Evolutionary conservation across 37 sponge, comb jelly and placozoan genomes (phyloP).

Genomic region (Halisarca cf. caerulea): DNA sequence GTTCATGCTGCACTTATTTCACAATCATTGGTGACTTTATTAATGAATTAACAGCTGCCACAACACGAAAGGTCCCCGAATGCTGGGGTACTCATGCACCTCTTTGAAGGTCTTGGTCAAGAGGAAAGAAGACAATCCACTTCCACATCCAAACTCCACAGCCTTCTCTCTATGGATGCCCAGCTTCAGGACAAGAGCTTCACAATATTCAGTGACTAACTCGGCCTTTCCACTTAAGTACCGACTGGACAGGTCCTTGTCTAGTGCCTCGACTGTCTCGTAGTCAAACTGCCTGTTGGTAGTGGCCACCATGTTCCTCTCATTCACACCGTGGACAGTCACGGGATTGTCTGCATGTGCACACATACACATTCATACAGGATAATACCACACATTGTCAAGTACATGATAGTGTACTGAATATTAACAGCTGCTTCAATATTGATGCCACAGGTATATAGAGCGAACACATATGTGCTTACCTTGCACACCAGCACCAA

Average conservation of each 20-base stretch:
- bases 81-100: no score
- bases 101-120: constrained; percentile 53
- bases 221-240: background rate
- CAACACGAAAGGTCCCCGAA: no score
- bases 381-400: background rate
- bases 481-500: constrained; percentile 75
- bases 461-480: background rate
- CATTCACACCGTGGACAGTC: constrained; percentile 27
- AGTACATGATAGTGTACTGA: background rate
- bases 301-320: background rate
- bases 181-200: background rate
- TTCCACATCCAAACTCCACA: constrained; percentile 72
- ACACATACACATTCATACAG: constrained; percentile 1
- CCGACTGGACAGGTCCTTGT: constrained; percentile 15
- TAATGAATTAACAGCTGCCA: no score
- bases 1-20: no score
- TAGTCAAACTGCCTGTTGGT: constrained; percentile 61
- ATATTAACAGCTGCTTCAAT: background rate
- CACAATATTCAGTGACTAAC: background rate
- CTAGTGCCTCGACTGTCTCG: constrained; percentile 30
- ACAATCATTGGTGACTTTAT: no score
- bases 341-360: constrained; percentile 69
- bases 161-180: constrained; percentile 10
- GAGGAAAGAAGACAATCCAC: constrained; percentile 52
- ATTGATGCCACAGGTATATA: no score